A percentile compares a stretch with the other conserved stretches of the same genome.
Conservation (phyloP, 2,888 invertebrate genomes). For the Metacarcinus magister region DNA sequence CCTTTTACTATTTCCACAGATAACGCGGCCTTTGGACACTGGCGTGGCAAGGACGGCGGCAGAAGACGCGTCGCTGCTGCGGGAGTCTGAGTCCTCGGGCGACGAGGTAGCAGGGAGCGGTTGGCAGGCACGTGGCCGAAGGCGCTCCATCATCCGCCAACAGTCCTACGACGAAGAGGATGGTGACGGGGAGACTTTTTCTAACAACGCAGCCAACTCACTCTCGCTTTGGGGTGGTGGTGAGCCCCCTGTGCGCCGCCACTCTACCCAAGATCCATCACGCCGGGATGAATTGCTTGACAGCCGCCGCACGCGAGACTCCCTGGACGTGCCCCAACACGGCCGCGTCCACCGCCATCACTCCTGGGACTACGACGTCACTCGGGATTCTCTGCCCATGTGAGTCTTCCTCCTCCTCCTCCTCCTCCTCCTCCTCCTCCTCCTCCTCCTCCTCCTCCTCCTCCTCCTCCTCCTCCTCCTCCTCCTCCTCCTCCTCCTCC, state of each 20-base stretch:
- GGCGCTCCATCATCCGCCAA: slow-evolving; percentile 88
- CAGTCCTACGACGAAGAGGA: slow-evolving; percentile 95
- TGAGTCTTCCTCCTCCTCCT: slow-evolving; percentile 63
- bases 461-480: too few species aligned
- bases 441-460: not conserved
- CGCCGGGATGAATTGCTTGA: slow-evolving; percentile 75
- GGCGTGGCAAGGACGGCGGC: slow-evolving; percentile 40
- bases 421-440: not conserved
- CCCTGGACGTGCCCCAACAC: slow-evolving; percentile 79
- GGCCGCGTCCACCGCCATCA: slow-evolving; percentile 78
- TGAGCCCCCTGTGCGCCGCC: slow-evolving; percentile 90
- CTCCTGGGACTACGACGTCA: slow-evolving; percentile 79
- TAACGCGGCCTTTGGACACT: slow-evolving; percentile 63
- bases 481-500: not conserved
- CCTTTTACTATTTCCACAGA: not conserved
- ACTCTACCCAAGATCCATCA: slow-evolving; percentile 90
- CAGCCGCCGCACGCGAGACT: slow-evolving; percentile 72
- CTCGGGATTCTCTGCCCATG: slow-evolving; percentile 74
- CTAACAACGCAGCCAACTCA: slow-evolving; percentile 83
- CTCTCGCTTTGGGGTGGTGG: slow-evolving; percentile 86
- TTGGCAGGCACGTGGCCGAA: slow-evolving; percentile 86
- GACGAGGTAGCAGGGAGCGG: slow-evolving; percentile 69
- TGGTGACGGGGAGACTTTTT: slow-evolving; percentile 86
- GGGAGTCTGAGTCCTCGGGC: slow-evolving; percentile 76
- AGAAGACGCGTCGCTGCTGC: slow-evolving; percentile 59